Evolutionary conservation across 1,140 invertebrate species (phyloP), one percentile per base, ranked within the genome.

Genomic region (Amyelois transitella): DNA sequence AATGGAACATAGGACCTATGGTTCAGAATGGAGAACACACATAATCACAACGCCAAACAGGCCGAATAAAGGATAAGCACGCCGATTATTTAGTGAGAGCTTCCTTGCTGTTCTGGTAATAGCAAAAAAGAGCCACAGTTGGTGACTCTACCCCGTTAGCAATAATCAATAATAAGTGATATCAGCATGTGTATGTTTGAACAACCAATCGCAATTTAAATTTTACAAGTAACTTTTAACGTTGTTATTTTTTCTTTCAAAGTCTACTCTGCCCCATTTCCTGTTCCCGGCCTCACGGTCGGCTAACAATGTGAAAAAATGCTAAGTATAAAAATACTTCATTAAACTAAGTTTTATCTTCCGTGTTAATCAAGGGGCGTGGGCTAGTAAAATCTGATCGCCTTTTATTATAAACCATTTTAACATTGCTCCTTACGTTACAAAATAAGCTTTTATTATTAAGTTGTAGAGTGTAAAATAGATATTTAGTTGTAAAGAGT

Each of bases 341-440:
- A 82, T 86, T 86, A 81, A 73, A 65, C 60, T 70, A 68, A 68
- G 55, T 69, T 74, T 80, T 81, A 84, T 86, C 81, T 77, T 17
- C 55, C 68, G 69, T 74, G 77, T 83, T 81, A 80, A 86, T 84
- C 83, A 81, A 67, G 78, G 78, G 83, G 81, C 79, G 83, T 70
- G 64, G 70, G 66, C 72, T 80, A 84, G 71, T 75, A 72, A 74
- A 77, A 72, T 72, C 64, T 58, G 45, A 58, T 60, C 32, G 32
- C 32, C 17, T 38, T 38, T 38, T 38, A 14, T 38, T 38, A 38
- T 32, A 38, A 38, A 38, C 12, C 32, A 38, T 38, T 38, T 38
- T 2, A 14, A 38, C 32, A 14, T 38, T 14, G 1, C 7, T n/a
- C 32, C n/a, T 5, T 38, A 14, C 3, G n/a, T 38, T 8, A 14